These are phyloP conservation scores for Euborellia annulipes DNA, from an alignment of 1,140 invertebrate genomes.

Conservation along the genomic window DNA sequence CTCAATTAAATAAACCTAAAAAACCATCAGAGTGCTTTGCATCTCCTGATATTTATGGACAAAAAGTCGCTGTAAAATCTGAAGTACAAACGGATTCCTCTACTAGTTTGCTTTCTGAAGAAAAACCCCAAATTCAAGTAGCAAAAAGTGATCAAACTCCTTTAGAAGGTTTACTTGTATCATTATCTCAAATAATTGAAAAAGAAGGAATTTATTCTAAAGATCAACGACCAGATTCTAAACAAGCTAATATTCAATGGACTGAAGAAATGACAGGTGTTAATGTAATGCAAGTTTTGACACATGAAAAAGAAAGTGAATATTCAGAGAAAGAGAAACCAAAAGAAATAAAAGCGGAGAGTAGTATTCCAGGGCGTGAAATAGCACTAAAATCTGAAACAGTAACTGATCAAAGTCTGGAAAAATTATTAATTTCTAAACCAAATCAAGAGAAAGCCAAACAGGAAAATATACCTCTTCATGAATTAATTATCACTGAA, in stretches of 20 bases:
- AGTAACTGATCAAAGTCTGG: conserved; percentile 28
- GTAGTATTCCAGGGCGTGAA: conserved; percentile 29
- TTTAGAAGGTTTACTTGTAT: conserved; percentile 33
- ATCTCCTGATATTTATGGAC: conserved; percentile 28
- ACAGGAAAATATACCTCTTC: conserved; percentile 30
- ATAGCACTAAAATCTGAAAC: conserved; percentile 34
- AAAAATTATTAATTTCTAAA: conserved; percentile 25
- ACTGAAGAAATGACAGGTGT: conserved; percentile 29
- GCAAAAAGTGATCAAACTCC: conserved; percentile 31
- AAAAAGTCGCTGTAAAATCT: conserved; percentile 31
- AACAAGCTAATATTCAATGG: conserved; percentile 32
- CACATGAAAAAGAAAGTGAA: conserved; percentile 35
- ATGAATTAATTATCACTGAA: conserved; percentile 38
- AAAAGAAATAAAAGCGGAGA: conserved; percentile 25
- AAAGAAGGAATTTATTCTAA: conserved; percentile 34
- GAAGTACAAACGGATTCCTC: conserved; percentile 33
- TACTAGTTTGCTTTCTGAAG: conserved; percentile 27
- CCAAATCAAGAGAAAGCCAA: conserved; percentile 31
- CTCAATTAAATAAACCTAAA: conserved; percentile 21
- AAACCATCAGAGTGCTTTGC: conserved; percentile 24
- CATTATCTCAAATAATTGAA: conserved; percentile 33
- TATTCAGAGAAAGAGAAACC: conserved; percentile 25
- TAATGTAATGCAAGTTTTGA: conserved; percentile 32
- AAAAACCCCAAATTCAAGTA: conserved; percentile 22
- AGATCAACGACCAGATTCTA: conserved; percentile 29